Evolutionary conservation across 2,797 vertebrate species (phyloP).

Genomic region (Tangara arthus): DNA sequence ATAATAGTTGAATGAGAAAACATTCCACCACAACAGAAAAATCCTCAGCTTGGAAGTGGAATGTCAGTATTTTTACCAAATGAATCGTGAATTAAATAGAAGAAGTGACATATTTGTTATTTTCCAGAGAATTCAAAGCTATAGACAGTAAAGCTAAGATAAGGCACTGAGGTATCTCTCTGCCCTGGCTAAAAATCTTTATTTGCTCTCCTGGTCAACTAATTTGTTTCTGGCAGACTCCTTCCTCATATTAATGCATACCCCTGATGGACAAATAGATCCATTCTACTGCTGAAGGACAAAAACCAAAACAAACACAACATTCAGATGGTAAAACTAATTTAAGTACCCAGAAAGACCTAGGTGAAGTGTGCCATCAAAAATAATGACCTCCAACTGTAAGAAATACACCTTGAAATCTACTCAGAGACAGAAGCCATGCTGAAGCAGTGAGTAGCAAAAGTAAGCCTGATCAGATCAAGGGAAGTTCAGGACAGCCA

Average conservation of each 20-base stretch:
- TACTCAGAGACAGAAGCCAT: not conserved
- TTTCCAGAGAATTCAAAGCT: not conserved
- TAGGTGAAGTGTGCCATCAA: not conserved
- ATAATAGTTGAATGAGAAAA: not conserved
- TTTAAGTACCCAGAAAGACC: not conserved
- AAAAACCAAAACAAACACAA: not conserved
- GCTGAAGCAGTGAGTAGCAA: not conserved
- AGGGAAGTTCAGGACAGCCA: not conserved
- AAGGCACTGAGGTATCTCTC: not conserved
- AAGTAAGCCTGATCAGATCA: not conserved
- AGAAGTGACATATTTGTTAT: not conserved
- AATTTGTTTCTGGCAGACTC: not conserved
- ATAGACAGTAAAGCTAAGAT: not conserved
- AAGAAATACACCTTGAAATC: not conserved
- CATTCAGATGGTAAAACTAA: not conserved
- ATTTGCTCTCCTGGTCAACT: not conserved
- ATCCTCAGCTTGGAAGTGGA: not conserved
- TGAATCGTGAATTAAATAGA: not conserved
- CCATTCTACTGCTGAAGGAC: not conserved
- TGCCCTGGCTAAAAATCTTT: not conserved
- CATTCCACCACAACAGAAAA: not conserved
- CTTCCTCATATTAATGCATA: not conserved
- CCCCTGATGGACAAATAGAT: not conserved
- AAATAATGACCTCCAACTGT: not conserved
- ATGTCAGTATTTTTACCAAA: not conserved